Percentiles rank a stretch among this genome's conserved stretches.
These are phyloP conservation scores for Pollachius pollachius DNA, from an alignment of 2,113 vertebrate species.

Conservation along the genomic window DNA sequence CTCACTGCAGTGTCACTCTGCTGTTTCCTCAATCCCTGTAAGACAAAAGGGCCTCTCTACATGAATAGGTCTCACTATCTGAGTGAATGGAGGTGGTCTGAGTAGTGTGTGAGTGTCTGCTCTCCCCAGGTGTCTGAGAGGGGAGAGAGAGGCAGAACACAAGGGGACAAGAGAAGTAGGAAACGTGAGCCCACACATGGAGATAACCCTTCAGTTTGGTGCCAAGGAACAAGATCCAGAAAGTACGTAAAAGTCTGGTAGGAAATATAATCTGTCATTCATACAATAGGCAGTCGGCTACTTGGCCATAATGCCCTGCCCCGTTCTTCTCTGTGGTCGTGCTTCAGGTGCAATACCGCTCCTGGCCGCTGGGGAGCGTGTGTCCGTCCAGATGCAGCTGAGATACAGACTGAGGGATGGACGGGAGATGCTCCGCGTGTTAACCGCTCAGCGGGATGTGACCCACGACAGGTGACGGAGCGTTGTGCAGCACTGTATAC, in stretches of 20 bases:
- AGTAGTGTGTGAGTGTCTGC: too few species aligned
- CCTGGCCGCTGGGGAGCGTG: conserved; percentile 30
- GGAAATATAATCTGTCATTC: too few species aligned
- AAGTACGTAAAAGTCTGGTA: conserved; percentile 34
- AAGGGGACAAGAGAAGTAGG: conserved; percentile 61
- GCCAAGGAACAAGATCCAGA: conserved; percentile 28
- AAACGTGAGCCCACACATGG: conserved; percentile 59
- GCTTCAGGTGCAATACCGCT: conserved; percentile 9
- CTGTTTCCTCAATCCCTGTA: conserved; percentile 66
- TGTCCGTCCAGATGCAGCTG: conserved; percentile 69
- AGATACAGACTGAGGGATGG: conserved; percentile 56
- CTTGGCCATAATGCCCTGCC: not conserved
- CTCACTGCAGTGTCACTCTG: conserved; percentile 64
- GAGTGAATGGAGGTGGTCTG: too few species aligned
- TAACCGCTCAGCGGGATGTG: conserved; percentile 51
- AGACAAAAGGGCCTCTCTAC: conserved; percentile 16
- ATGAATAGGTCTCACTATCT: not conserved
- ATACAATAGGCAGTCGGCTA: too few species aligned
- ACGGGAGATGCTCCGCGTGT: conserved; percentile 58
- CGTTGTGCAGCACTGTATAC: not conserved
- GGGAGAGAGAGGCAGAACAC: conserved; percentile 59
- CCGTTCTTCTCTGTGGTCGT: not conserved
- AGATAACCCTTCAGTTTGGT: conserved; percentile 71
- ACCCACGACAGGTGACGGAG: conserved; percentile 62
- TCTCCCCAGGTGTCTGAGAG: conserved; percentile 54